These are phyloP conservation scores for Drosophila anomelani DNA, from an alignment of 2,888 invertebrate genomes.

Conservation along the genomic window DNA sequence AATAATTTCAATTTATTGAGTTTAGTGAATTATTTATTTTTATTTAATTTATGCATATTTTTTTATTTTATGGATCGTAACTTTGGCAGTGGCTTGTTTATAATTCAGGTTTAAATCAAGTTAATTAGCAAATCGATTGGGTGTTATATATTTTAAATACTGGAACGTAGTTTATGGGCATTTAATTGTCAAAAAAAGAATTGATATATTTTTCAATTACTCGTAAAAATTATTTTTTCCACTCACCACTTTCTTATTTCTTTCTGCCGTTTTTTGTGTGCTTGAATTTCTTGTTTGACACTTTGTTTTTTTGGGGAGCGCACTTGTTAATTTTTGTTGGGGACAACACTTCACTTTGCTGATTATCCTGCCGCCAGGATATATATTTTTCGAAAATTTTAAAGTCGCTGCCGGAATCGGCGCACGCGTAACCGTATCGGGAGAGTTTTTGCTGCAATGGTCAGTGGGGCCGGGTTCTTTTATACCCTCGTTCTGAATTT, in stretches of 20 bases:
- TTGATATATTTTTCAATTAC: conserved; percentile 10
- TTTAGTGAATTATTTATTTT: conserved; percentile 18
- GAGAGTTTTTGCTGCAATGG: conserved; percentile 75
- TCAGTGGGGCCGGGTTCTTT: conserved; percentile 81
- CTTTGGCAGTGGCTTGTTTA: conserved; percentile 29
- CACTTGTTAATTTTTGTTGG: conserved; percentile 5
- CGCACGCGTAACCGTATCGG: conserved; percentile 78
- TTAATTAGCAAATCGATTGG: conserved; percentile 28
- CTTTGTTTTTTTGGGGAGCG: conserved; percentile 4
- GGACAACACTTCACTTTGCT: conserved; percentile 18
- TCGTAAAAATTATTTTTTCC: neutral
- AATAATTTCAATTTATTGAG: conserved; percentile 14
- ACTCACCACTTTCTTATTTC: conserved; percentile 33
- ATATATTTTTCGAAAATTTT: conserved; percentile 3
- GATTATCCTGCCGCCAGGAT: conserved; percentile 68
- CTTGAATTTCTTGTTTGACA: neutral
- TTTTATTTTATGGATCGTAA: conserved; percentile 29
- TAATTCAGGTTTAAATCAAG: conserved; percentile 40
- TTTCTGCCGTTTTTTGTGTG: neutral
- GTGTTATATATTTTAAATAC: neutral
- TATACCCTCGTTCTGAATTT: conserved; percentile 82
- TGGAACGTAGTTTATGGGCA: conserved; percentile 3
- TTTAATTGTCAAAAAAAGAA: conserved; percentile 3
- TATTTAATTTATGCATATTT: conserved; percentile 28
- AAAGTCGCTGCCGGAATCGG: conserved; percentile 56